A percentile compares a stretch with the other conserved stretches of the same genome.
Conservation (phyloP, 2,888 invertebrate species). For the Lamellibrachia columna region DNA sequence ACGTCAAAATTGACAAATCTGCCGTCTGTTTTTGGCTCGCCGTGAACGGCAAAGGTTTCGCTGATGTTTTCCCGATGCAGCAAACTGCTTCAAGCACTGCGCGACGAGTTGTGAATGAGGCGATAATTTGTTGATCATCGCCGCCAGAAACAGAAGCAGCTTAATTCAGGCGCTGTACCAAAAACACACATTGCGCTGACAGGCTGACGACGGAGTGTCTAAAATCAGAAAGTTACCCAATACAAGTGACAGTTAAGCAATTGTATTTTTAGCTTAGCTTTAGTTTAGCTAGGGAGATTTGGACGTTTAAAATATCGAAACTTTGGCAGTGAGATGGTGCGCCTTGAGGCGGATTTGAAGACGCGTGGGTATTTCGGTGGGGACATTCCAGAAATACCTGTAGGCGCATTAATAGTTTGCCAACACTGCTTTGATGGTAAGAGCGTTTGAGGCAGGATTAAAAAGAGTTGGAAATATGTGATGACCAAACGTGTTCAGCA, state of each 20-base stretch:
- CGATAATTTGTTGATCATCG: neutral
- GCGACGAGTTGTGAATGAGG: neutral
- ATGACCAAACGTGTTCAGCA: neutral
- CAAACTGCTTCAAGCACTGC: neutral
- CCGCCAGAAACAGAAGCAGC: neutral
- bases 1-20: slow-evolving; percentile 11
- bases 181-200: neutral
- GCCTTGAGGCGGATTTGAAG: neutral
- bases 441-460: neutral
- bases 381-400: neutral
- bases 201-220: neutral
- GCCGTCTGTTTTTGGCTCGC: neutral
- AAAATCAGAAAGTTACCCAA: neutral
- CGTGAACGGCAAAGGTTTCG: neutral
- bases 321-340: too few relatives aligned
- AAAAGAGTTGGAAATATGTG: neutral
- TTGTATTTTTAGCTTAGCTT: too few relatives aligned
- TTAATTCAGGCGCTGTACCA: neutral
- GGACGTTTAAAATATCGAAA: too few relatives aligned
- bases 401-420: neutral
- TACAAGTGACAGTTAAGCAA: too few relatives aligned
- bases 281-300: too few relatives aligned
- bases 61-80: neutral
- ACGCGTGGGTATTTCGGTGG: neutral
- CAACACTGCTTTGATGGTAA: neutral